phyloP scores from a whole-genome alignment of 2,888 invertebrate species.

The Drosophila setosimentum region DNA sequence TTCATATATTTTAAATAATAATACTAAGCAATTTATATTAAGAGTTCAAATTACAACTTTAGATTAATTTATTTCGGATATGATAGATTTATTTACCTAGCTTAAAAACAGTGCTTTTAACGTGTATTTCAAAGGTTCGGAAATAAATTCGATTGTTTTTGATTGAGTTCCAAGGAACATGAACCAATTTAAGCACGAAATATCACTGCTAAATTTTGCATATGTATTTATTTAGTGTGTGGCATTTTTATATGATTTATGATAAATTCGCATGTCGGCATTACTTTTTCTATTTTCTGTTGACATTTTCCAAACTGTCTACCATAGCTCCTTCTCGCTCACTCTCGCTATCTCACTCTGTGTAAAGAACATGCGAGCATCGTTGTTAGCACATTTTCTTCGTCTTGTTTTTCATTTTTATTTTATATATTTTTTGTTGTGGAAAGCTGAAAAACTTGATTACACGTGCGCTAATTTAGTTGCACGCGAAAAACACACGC shows the following conservation, averaged over 20 bases:
- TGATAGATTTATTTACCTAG: not conserved
- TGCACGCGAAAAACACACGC: conserved; percentile 77
- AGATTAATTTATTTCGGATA: not conserved
- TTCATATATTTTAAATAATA: not conserved
- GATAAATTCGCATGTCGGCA: conserved; percentile 39
- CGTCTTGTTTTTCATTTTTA: not conserved
- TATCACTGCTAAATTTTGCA: conserved; percentile 5
- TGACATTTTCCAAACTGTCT: conserved; percentile 46
- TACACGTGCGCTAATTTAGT: conserved; percentile 77
- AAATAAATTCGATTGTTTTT: not conserved
- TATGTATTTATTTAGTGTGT: conserved; percentile 3
- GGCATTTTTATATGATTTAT: conserved; percentile 25
- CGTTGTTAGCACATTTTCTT: conserved; percentile 45
- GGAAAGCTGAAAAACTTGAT: conserved; percentile 66
- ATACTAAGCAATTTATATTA: not conserved
- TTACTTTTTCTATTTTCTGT: conserved; percentile 29
- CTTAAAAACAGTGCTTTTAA: not conserved
- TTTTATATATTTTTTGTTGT: conserved; percentile 23
- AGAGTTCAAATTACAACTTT: not conserved
- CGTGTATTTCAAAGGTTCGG: too few species aligned
- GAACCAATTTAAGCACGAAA: not conserved
- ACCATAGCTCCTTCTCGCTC: not conserved
- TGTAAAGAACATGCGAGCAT: conserved; percentile 27
- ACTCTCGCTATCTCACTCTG: not conserved
- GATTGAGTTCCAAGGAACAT: not conserved